Percentiles rank a stretch among this genome's conserved stretches.
Evolutionary conservation across 2,888 invertebrate species (phyloP).

Genomic region (Geophilus truncorum): DNA sequence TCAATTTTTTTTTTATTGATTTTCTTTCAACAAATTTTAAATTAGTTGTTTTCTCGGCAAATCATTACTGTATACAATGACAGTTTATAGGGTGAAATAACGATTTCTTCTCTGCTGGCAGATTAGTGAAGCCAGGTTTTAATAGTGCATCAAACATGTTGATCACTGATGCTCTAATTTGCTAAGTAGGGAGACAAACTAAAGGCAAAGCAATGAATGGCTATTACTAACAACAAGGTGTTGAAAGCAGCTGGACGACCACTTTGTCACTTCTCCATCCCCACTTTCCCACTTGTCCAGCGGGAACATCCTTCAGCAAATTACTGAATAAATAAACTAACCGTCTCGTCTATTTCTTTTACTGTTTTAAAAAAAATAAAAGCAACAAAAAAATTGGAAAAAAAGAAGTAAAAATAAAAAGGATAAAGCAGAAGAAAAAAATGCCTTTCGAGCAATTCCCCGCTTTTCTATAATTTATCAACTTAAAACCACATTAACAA

Average conservation of each 20-base stretch:
- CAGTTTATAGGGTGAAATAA: not conserved
- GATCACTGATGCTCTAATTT: conserved; percentile 18
- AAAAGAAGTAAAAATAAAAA: not conserved
- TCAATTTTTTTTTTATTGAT: no score
- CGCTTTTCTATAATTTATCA: not conserved
- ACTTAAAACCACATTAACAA: not conserved
- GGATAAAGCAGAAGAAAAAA: not conserved
- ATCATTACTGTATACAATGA: no score
- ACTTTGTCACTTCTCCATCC: not conserved
- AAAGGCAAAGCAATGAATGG: conserved; percentile 2
- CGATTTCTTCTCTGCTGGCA: not conserved
- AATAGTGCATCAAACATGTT: conserved; percentile 14
- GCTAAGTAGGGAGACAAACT: conserved; percentile 8
- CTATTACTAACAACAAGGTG: conserved; percentile 17
- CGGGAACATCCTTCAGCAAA: not conserved
- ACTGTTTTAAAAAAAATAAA: not conserved
- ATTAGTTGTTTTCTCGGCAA: no score
- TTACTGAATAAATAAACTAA: not conserved
- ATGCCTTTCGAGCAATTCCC: not conserved
- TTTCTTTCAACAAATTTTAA: no score
- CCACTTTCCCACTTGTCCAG: not conserved
- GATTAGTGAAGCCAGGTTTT: conserved; percentile 23
- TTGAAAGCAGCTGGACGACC: not conserved
- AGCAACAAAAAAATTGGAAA: not conserved
- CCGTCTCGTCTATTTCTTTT: not conserved